phyloP scores from a whole-genome alignment of 2,113 vertebrate species.

The Tychaedon coryphoeus region DNA sequence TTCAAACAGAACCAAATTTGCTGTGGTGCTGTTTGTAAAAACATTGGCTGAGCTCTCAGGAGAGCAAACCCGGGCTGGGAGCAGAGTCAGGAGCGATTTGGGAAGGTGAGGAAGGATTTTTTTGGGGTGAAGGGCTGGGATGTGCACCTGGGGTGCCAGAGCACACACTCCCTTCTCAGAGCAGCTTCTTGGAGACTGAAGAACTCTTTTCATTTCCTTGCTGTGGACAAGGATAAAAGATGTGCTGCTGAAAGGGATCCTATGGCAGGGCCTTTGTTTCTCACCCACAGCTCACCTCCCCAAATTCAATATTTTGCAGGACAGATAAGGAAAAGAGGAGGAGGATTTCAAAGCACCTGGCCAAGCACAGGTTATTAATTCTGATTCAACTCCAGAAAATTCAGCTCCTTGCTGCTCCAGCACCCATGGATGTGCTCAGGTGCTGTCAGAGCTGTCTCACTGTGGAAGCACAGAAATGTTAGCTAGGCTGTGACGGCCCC shows the following conservation, averaged over 20 bases:
- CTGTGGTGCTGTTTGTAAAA: neutral
- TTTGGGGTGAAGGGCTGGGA: neutral
- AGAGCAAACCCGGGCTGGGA: neutral
- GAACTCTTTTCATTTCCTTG: neutral
- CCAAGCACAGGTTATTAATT: neutral
- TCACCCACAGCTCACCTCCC: neutral
- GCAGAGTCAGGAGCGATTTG: neutral
- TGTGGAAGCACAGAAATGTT: neutral
- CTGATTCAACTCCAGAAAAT: neutral
- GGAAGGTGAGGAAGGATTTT: too few species aligned
- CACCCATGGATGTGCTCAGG: fast-evolving
- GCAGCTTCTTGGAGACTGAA: neutral
- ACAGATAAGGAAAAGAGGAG: neutral
- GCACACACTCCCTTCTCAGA: neutral
- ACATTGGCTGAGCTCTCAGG: neutral
- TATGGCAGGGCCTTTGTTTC: neutral
- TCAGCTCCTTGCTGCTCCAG: neutral
- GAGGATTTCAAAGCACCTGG: neutral
- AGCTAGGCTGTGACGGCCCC: neutral
- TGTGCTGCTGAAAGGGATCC: neutral
- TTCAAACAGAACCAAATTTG: neutral
- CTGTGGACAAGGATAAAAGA: neutral
- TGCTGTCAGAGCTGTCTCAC: neutral
- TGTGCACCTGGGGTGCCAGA: neutral
- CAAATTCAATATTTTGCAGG: neutral